Conservation (phyloP, 2,888 invertebrate species). For the Ennomos fuscantarius region DNA sequence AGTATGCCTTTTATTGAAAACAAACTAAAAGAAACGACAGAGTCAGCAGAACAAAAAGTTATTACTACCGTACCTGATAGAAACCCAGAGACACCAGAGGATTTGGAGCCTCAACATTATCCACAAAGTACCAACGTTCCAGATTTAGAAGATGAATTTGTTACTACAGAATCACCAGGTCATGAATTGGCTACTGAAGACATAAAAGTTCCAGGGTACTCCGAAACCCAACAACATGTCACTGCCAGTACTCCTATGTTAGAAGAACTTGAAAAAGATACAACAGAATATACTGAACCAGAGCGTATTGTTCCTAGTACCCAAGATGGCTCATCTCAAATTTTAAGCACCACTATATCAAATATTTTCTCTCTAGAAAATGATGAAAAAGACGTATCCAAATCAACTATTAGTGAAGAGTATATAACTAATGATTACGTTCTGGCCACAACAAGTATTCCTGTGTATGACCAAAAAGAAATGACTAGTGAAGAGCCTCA, state of each 20-base stretch:
- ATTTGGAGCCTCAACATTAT: slow-evolving; percentile 20
- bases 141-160: slow-evolving; percentile 35
- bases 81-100: neutral
- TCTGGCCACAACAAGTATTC: slow-evolving; percentile 12
- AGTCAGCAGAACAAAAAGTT: slow-evolving; percentile 5
- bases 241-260: slow-evolving; percentile 40
- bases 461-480: slow-evolving; percentile 19
- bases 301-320: slow-evolving; percentile 20
- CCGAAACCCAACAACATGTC: slow-evolving; percentile 25
- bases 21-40: slow-evolving; percentile 26
- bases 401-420: slow-evolving; percentile 7
- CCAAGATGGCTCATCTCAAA: slow-evolving; percentile 14
- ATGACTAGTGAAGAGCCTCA: slow-evolving; percentile 12
- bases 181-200: slow-evolving; percentile 19
- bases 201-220: slow-evolving; percentile 18
- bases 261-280: slow-evolving; percentile 45
- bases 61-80: slow-evolving; percentile 7
- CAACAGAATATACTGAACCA: slow-evolving; percentile 28
- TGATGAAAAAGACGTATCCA: slow-evolving; percentile 7
- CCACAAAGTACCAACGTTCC: slow-evolving; percentile 24
- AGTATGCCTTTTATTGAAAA: slow-evolving; percentile 23
- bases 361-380: slow-evolving; percentile 16
- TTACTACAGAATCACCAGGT: slow-evolving; percentile 34
- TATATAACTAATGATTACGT: slow-evolving; percentile 9
- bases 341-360: slow-evolving; percentile 15